Evolutionary conservation across 2,113 vertebrate species (phyloP), one percentile per base, ranked within the genome.

Genomic region (Pterophyllum scalare): DNA sequence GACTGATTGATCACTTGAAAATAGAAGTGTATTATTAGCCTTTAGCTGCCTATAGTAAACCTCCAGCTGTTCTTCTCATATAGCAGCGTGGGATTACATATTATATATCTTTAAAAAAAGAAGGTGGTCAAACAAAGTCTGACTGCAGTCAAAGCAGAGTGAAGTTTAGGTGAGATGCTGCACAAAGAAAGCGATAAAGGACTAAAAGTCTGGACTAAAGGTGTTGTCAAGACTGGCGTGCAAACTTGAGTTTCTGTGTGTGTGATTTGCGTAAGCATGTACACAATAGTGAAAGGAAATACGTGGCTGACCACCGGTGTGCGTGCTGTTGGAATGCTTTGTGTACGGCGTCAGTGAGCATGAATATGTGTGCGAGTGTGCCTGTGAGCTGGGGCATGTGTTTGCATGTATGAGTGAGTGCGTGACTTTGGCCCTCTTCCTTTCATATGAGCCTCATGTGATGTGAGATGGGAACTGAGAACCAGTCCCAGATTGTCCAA

Each of bases 391-490:
- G 12, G 85, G 62, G 85, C 89, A 81, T 92, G 92, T 82, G 87
- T 87, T 83, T 85, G 91, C 87, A 92, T 92, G 90, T 87, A 87
- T 84, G 77, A 75, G 72, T 40, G 75, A 33, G 60, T 86, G 85
- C 83, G 79, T 89, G 90, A 92, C 91, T 91, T 52, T 72, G 77
- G 19, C 57, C 43, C 59, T 35, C 76, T 85, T 85, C 75, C 80
- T 79, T 88, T 88, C 84, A 87, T 90, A 77, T 86, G 88, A 83
- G 82, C 49, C 70, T 88, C 88, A 89, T 91, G 89, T 91, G 87
- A 93, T 61, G 52, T 58, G 28, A 78, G 72, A 54, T 72, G 19
- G 26, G 46, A 72, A 72, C 52, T 54, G 46, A 72, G 46, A 54
- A 72, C 46, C 6, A 1, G 7, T 72, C 67, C 52, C 46, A 54